These are phyloP conservation scores for Ochlodes sylvanus DNA, from an alignment of 2,888 invertebrate genomes.

Conservation along the genomic window DNA sequence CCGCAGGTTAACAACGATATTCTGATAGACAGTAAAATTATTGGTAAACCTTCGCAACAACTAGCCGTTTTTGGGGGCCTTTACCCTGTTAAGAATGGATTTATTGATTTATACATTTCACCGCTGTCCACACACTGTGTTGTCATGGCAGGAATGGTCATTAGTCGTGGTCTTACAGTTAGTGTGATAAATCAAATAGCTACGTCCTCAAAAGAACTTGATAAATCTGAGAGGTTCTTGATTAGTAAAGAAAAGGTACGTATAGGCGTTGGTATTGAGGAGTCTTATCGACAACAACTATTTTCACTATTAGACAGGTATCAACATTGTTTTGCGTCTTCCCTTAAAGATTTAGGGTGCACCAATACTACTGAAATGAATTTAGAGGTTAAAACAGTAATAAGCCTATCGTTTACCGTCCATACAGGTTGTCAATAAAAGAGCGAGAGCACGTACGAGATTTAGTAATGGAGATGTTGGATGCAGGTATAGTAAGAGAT, in stretches of 20 bases:
- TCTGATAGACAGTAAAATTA: constrained; percentile 17
- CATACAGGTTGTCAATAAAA: constrained; percentile 42
- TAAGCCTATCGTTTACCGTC: constrained; percentile 44
- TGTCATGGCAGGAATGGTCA: not conserved
- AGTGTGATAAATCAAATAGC: not conserved
- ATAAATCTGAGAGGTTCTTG: not conserved
- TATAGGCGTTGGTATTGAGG: not conserved
- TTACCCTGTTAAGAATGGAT: constrained; percentile 16
- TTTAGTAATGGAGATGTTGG: constrained; percentile 40
- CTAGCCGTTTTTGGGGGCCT: constrained; percentile 10
- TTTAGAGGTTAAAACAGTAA: constrained; percentile 37
- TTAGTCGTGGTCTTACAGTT: not conserved
- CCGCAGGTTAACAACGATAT: not conserved
- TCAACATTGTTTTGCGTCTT: constrained; percentile 38
- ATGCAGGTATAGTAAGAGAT: constrained; percentile 40
- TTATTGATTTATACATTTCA: not conserved
- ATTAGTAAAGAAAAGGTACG: not conserved
- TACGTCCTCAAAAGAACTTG: not conserved
- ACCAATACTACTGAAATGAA: constrained; percentile 43
- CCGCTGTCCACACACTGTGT: not conserved
- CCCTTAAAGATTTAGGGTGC: constrained; percentile 36
- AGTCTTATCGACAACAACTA: not conserved
- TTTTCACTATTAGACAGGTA: constrained; percentile 16
- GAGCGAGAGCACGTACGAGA: constrained; percentile 42
- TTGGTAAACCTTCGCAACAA: constrained; percentile 31